A percentile compares a stretch with the other conserved stretches of the same genome.
Conservation (phyloP, 2,113 vertebrate species). For the Laticauda colubrina region DNA sequence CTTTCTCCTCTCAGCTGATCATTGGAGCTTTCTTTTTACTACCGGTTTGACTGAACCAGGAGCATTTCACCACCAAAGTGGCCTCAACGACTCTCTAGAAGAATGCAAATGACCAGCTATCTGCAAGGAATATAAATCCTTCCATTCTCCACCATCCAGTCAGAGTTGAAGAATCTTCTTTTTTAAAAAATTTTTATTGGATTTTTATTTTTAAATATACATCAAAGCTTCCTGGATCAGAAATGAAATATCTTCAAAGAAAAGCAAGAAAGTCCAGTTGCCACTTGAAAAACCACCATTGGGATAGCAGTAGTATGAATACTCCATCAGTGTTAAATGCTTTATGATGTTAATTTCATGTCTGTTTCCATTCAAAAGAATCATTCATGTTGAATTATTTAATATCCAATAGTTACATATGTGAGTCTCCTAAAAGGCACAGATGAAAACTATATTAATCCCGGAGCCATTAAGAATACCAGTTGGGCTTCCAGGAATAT, state of each 20-base stretch:
- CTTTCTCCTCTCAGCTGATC: too few species aligned
- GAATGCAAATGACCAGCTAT: neutral
- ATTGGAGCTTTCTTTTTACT: too few species aligned
- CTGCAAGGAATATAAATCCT: neutral
- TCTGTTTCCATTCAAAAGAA: neutral
- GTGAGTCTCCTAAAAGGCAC: conserved; percentile 27
- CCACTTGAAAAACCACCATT: neutral
- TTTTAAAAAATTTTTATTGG: too few species aligned
- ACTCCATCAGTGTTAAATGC: neutral
- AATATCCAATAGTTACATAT: neutral
- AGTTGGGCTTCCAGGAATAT: neutral
- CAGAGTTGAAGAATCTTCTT: neutral
- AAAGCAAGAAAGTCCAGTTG: neutral
- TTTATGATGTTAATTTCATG: neutral
- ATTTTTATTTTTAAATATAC: too few species aligned
- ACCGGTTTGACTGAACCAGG: too few species aligned
- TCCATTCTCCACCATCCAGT: neutral
- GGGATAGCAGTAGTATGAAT: neutral
- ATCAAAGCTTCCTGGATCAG: neutral
- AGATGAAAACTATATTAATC: neutral
- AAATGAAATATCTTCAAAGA: neutral
- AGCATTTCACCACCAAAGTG: too few species aligned
- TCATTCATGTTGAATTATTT: neutral
- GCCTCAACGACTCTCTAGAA: neutral
- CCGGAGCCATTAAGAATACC: neutral